Evolutionary conservation across 1,140 invertebrate species (phyloP).

Genomic region (Argopecten irradians): DNA sequence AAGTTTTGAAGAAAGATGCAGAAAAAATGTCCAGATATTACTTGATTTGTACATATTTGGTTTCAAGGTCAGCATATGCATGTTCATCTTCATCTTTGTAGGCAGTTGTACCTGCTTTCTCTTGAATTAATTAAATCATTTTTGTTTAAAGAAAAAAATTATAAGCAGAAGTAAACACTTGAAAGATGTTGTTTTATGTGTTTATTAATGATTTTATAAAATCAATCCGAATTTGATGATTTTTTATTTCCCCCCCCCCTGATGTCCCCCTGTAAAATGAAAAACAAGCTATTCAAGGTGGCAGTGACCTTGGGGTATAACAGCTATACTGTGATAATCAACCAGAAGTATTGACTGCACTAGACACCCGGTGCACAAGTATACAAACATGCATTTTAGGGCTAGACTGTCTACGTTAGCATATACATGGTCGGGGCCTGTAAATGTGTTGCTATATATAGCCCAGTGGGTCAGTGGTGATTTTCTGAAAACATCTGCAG

Average conservation of each 20-base stretch:
- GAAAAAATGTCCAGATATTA: too few relatives aligned
- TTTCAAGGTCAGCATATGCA: too few relatives aligned
- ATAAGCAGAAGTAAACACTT: neutral
- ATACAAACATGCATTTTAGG: neutral
- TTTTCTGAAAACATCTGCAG: neutral
- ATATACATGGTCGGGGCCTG: neutral
- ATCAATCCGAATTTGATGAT: neutral
- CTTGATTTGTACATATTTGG: too few relatives aligned
- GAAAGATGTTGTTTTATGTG: neutral
- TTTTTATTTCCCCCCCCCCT: neutral
- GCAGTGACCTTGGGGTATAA: neutral
- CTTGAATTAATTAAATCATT: too few relatives aligned
- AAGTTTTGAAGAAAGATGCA: too few relatives aligned
- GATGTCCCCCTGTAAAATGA: neutral
- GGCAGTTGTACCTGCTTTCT: too few relatives aligned
- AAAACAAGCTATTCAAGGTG: neutral
- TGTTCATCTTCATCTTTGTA: too few relatives aligned
- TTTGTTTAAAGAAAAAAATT: too few relatives aligned
- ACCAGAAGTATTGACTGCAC: too few relatives aligned
- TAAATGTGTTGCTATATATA: neutral
- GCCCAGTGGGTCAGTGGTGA: neutral
- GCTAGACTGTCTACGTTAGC: neutral
- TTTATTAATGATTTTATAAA: neutral
- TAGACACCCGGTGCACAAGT: too few relatives aligned
- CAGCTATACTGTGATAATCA: too few relatives aligned